Evolutionary conservation across 2,113 vertebrate species (phyloP).

Genomic region (Melospiza georgiana): DNA sequence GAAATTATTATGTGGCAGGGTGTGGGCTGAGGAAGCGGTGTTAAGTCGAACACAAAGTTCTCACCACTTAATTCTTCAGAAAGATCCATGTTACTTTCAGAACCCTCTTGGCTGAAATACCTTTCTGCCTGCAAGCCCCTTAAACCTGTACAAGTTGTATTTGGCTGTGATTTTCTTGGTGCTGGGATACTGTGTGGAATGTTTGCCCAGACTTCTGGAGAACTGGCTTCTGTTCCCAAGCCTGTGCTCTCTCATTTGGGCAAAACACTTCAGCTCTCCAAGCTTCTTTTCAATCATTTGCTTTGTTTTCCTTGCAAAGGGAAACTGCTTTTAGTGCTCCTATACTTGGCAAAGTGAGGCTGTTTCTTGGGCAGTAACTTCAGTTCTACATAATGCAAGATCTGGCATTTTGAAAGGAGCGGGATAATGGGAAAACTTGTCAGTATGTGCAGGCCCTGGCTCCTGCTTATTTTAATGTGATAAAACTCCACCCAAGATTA

Average conservation of each 20-base stretch:
- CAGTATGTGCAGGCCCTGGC: neutral
- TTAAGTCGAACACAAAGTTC: neutral
- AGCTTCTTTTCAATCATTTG: neutral
- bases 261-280: neutral
- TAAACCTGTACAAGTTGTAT: neutral
- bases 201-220: neutral
- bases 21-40: neutral
- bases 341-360: neutral
- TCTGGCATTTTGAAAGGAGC: neutral
- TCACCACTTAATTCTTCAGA: neutral
- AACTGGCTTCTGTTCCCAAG: neutral
- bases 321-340: neutral
- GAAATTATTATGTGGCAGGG: neutral
- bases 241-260: neutral
- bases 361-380: neutral
- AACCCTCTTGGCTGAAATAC: neutral
- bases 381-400: neutral
- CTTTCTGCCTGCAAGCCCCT: neutral
- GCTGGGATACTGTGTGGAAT: neutral
- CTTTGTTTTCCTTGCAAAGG: constrained; percentile 25
- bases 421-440: neutral
- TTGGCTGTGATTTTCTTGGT: neutral
- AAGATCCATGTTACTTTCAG: neutral
- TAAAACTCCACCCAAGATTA: constrained; percentile 1
- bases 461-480: constrained; percentile 14